Percentiles rank a stretch among this genome's conserved stretches.
Evolutionary conservation across 2,113 vertebrate genomes (phyloP).

Genomic region (Cottus gobio): DNA sequence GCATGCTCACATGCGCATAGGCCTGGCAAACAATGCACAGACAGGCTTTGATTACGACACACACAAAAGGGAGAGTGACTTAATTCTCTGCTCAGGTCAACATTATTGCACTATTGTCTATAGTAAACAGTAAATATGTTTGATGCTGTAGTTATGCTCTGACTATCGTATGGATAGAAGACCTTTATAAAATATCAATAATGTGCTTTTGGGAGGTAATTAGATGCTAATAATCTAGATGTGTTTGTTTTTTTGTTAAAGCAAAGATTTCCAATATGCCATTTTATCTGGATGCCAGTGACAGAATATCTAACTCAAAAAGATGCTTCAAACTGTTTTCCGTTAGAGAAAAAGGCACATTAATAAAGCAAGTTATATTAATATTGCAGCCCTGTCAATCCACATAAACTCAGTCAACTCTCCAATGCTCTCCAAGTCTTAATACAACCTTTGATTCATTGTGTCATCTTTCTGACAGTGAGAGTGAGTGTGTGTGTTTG

Average conservation of each 20-base stretch:
- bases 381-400: background rate
- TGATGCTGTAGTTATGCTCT: background rate
- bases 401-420: background rate
- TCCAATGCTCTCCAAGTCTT: background rate
- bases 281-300: background rate
- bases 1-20: no score
- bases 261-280: conserved; percentile 2
- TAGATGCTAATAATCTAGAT: conserved; percentile 2
- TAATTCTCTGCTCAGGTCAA: background rate
- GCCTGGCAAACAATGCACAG: background rate
- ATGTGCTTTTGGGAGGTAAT: conserved; percentile 8
- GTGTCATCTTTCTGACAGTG: conserved; percentile 8
- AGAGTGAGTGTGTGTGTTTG: conserved; percentile 27
- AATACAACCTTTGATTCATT: conserved; percentile 23
- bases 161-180: background rate
- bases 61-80: background rate
- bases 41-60: background rate
- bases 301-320: background rate
- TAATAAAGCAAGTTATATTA: background rate
- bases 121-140: background rate
- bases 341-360: background rate
- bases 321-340: conserved; percentile 5
- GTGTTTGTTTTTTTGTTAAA: background rate
- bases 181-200: background rate
- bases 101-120: background rate